Percentiles rank a stretch among this genome's conserved stretches.
These are phyloP conservation scores for Drosophila nebulosa DNA, from an alignment of 1,140 invertebrate genomes.

Conservation along the genomic window DNA sequence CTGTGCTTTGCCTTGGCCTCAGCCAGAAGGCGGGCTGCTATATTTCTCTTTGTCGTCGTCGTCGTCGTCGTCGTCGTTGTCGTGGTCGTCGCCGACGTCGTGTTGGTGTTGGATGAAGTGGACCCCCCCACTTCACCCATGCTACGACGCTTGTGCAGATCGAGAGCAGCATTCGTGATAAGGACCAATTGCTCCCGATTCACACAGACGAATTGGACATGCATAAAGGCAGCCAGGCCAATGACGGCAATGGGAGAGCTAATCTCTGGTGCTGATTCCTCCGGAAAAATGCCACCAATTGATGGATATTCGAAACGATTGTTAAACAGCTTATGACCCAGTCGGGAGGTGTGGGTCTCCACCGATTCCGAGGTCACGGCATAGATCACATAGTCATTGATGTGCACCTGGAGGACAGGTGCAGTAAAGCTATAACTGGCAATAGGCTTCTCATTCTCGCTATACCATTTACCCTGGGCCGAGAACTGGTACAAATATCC, in stretches of 20 bases:
- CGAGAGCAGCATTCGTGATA: conserved; percentile 78
- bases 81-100: too few species aligned
- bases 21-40: conserved; percentile 67
- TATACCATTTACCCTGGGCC: conserved; percentile 78
- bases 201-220: conserved; percentile 85
- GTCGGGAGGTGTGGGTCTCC: conserved; percentile 88
- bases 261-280: conserved; percentile 83
- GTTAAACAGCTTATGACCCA: conserved; percentile 83
- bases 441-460: conserved; percentile 76
- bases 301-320: conserved; percentile 78
- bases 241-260: conserved; percentile 87
- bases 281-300: conserved; percentile 59
- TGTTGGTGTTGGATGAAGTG: too few species aligned
- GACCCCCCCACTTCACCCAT: conserved; percentile 52
- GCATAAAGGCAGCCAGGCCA: conserved; percentile 87
- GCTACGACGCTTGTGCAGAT: conserved; percentile 65
- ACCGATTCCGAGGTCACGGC: conserved; percentile 89
- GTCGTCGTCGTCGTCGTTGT: conserved; percentile 33
- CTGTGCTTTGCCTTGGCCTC: conserved; percentile 74
- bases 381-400: conserved; percentile 87
- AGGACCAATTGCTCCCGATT: conserved; percentile 85
- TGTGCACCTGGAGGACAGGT: conserved; percentile 84
- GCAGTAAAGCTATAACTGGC: conserved; percentile 87
- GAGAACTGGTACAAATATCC: conserved; percentile 78
- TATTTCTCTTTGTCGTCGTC: conserved; percentile 63